Evolutionary conservation across 2,888 invertebrate genomes (phyloP).

Genomic region (Pheosia tremula): DNA sequence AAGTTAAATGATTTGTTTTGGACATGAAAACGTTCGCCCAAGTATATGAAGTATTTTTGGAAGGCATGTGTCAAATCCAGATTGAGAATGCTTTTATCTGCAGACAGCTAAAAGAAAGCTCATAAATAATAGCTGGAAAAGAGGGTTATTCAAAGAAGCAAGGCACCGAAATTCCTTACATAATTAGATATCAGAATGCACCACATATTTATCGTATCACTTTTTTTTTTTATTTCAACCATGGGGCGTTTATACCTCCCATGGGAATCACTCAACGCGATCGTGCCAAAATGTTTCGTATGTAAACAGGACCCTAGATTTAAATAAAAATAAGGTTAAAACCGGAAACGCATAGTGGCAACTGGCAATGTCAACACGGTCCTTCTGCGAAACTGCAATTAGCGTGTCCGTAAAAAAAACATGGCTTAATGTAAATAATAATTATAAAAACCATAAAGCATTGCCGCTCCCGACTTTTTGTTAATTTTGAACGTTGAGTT

Average conservation of each 20-base stretch:
- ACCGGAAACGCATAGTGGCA: constrained; percentile 64
- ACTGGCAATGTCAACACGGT: constrained; percentile 64
- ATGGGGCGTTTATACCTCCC: constrained; percentile 53
- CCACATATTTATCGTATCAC: constrained; percentile 29
- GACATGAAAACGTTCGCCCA: neutral
- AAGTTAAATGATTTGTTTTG: neutral
- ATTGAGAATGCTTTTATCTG: neutral
- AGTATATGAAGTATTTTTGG: neutral
- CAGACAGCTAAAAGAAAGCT: neutral
- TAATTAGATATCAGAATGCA: neutral
- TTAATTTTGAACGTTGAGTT: constrained; percentile 20
- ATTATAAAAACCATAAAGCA: constrained; percentile 31
- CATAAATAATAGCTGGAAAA: no score
- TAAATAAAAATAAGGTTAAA: constrained; percentile 50
- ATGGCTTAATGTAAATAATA: constrained; percentile 33
- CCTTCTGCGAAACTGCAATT: constrained; percentile 75
- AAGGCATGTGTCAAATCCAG: neutral
- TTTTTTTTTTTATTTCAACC: constrained; percentile 36
- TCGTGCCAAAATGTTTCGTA: constrained; percentile 59
- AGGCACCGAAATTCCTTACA: neutral
- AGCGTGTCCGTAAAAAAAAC: constrained; percentile 42
- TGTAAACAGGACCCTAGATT: constrained; percentile 50
- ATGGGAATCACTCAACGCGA: constrained; percentile 48
- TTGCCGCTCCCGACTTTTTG: constrained; percentile 17
- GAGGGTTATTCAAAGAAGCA: no score